Base-by-base conservation (phyloP, 1,140 invertebrate species). In the Trichonephila inaurata region DNA sequence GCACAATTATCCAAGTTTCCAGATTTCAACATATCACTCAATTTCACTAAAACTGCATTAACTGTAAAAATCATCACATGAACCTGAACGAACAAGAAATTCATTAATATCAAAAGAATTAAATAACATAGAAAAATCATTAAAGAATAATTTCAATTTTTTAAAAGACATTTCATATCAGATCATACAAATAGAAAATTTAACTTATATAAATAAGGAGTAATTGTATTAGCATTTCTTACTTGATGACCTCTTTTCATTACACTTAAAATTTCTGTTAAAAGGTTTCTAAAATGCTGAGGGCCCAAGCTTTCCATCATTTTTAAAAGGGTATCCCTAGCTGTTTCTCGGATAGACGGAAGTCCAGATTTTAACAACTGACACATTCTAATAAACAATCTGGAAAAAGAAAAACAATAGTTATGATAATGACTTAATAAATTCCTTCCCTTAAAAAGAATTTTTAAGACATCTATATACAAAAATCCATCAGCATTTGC, bases 11-110 rank as follows among this genome's bases (percentile, higher is more conserved):
- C 97, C 14, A 99, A 97, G 95, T 99, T 97, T 1, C 96, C 97
- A 3, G 97, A 96, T 95, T 97, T 96, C 81, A 98, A 97, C 95
- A 96, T 91, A 1, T 96, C 94, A 94, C 97, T 97, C 85, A 99
- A 95, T 66, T 97, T 96, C 85, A 97, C 96, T 19, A 99, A 95
- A 4, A 99, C 96, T 0, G 97, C 96, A 95, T 99, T 98, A 6
- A 99, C 97, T 0, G 99, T 99, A 94, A 97, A 99, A 5, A 97
- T 97, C 21, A 99, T 96, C 0, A 99, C 98, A 95, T 99, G 99
- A 28, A 99, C 97, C 96, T 96, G 87, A 60, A 90, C 8, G 81
- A 94, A 51, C 51, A 94, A 40, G 7, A 10, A 44, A 14, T 81
- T 10, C 72, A 81, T 81, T 33, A 81, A 7, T 44, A 33, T 24